A percentile compares a stretch with the other conserved stretches of the same genome.
phyloP scores from a whole-genome alignment of 1,140 invertebrate species.

The Aphaenogaster floridana region DNA sequence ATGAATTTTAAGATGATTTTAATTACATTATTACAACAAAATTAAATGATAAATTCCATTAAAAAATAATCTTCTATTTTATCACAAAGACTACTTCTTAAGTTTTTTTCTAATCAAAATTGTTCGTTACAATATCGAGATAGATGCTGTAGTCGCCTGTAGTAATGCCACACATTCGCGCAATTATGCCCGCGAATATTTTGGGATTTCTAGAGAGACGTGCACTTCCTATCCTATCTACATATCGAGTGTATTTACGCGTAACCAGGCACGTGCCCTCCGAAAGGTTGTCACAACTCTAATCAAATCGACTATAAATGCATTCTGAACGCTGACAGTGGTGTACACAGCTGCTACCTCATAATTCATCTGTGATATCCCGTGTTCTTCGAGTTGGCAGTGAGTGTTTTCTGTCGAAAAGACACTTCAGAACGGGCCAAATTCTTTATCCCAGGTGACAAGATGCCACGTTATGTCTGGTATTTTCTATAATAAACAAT shows the following conservation, averaged over 20 bases:
- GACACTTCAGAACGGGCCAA: constrained; percentile 14
- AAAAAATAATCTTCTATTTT: neutral
- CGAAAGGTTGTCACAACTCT: constrained; percentile 1
- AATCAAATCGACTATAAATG: constrained; percentile 45
- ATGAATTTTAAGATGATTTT: neutral
- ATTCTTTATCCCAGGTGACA: constrained; percentile 29
- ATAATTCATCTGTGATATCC: constrained; percentile 46
- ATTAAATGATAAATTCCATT: neutral
- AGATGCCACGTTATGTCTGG: neutral
- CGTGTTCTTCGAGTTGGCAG: constrained; percentile 51
- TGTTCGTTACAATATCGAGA: neutral
- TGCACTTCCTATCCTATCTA: neutral
- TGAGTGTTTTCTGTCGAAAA: constrained; percentile 7
- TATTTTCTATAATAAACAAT: constrained; percentile 23
- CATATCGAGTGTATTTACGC: neutral
- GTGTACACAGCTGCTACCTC: constrained; percentile 38
- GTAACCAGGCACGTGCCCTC: neutral
- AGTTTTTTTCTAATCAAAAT: neutral
- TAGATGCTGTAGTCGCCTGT: neutral
- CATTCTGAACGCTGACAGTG: constrained; percentile 29
- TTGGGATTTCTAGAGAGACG: constrained; percentile 1
- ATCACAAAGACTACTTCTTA: neutral
- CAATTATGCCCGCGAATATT: constrained; percentile 29
- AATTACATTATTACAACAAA: neutral
- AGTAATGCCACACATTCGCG: neutral